Evolutionary conservation across 2,797 vertebrate genomes (phyloP), one percentile per base, ranked within the genome.

Genomic region (Heterohyrax brucei): DNA sequence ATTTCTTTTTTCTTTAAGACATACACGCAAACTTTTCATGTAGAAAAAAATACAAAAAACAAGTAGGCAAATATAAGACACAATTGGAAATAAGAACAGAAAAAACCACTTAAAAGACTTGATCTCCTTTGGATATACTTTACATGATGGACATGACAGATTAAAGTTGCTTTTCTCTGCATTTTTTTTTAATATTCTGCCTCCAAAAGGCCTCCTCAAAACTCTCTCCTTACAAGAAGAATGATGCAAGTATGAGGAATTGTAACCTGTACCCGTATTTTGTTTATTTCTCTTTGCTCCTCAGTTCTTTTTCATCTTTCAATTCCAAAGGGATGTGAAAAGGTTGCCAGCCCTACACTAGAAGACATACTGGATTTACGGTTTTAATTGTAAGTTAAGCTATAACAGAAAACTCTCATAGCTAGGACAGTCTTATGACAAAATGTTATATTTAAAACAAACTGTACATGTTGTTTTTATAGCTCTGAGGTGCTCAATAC

Each of bases 331-430:
- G 28, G 62, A 56, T 70, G 72, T 16, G 66, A 73, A 86, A 75
- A 53, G 48, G 21, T 56, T 87, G 24, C 39, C 19, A 53, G 53
- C 7, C 22, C 77, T 39, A 50, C 6, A 44, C 30, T 53, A 46
- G 24, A 83, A 94, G 70, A 72, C 87, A 53, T 50, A 0, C 26
- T 48, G 7, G 30, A 93, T 82, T 80, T 78, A 89, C 33, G 76
- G 56, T 39, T 95, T 96, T 93, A 86, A 93, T 68, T 89, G 56
- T 62, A 92, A 89, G 70, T 89, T 56, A 79, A 84, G 59, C 59
- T 89, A 14, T 46, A 76, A 83, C 26, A 73, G 59, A 66, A 95
- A 89, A 89, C 80, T 70, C 81, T 33, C 72, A 92, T 10, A 70
- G 77, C 86, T 30, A 79, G 46, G 77, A 59, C 30, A 90, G 66